Base-by-base conservation (phyloP, 2,797 vertebrate species). In the Mormyrus proboscirostris region DNA sequence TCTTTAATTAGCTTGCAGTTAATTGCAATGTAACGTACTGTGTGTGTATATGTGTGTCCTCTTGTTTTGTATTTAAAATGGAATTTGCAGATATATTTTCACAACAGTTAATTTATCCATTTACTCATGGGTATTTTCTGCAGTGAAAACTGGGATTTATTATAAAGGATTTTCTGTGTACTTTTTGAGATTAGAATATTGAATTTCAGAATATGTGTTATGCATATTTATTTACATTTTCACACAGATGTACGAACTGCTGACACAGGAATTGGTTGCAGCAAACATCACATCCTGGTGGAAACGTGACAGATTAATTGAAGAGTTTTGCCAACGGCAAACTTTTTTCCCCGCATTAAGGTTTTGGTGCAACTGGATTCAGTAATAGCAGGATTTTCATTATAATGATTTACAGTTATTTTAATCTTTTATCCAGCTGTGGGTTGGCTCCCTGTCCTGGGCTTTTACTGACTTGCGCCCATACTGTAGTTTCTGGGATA, bases 241-340 rank as follows among this genome's bases (percentile, higher is more conserved):
- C 14, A 0, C 83, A 69, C 90, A 89, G 90, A 91, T 92, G 83
- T 92, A 90, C 90, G 90, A 92, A 92, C 79, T 93, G 90, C 89
- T 94, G 91, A 93, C 92, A 91, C 76, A 59, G 89, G 91, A 89
- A 92, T 92, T 90, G 91, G 69, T 91, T 93, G 90, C 91, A 92
- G 92, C 92, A 65, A 86, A 91, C 88, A 25, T 89, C 65, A 88
- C 89, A 89, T 87, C 91, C 59, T 82, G 57, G 79, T 86, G 90
- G 88, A 92, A 92, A 89, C 92, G 91, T 49, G 91, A 91, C 90
- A 90, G 89, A 92, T 93, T 92, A 93, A 93, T 92, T 94, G 88
- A 90, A 89, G 92, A 91, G 90, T 94, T 93, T 94, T 89, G 92
- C 92, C 93, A 92, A 91, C 89, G 94, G 94, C 92, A 90, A 90